phyloP scores from a whole-genome alignment of 1,140 invertebrate genomes.

The Paralvinella palmiformis region DNA sequence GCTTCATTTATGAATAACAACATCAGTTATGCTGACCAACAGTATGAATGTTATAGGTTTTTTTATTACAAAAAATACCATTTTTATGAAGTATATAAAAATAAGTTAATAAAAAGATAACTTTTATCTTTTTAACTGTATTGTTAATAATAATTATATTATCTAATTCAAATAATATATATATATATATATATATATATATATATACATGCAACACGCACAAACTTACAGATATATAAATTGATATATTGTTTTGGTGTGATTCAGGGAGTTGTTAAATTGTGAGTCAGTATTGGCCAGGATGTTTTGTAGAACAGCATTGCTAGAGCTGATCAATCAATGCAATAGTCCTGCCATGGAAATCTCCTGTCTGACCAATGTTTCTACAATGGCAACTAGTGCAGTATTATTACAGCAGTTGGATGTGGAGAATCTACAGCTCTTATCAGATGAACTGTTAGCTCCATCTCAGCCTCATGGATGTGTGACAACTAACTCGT shows the following conservation, averaged over 20 bases:
- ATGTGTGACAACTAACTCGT: slow-evolving; percentile 18
- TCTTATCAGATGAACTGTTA: slow-evolving; percentile 44
- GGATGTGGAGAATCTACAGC: slow-evolving; percentile 49
- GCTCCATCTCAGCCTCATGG: slow-evolving; percentile 35
- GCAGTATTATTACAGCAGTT: slow-evolving; percentile 46
- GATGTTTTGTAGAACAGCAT: slow-evolving; percentile 43
- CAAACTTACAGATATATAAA: background rate
- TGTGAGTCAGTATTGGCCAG: slow-evolving; percentile 37
- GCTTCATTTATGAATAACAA: too few relatives aligned
- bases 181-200: background rate
- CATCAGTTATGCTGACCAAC: too few relatives aligned
- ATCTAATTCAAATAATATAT: too few relatives aligned
- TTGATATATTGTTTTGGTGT: background rate
- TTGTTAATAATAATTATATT: too few relatives aligned
- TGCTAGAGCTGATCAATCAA: slow-evolving; percentile 44
- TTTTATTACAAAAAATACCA: too few relatives aligned
- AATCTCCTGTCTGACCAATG: slow-evolving; percentile 31
- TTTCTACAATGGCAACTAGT: slow-evolving; percentile 41
- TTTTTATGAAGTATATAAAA: too few relatives aligned
- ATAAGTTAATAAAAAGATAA: too few relatives aligned
- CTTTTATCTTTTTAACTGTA: too few relatives aligned
- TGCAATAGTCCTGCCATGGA: slow-evolving; percentile 47
- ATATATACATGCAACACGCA: background rate
- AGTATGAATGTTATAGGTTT: too few relatives aligned
- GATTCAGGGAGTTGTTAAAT: slow-evolving; percentile 38